These are phyloP conservation scores for Philypnodon macrostomus DNA, from an alignment of 2,797 vertebrate species.

Conservation along the genomic window DNA sequence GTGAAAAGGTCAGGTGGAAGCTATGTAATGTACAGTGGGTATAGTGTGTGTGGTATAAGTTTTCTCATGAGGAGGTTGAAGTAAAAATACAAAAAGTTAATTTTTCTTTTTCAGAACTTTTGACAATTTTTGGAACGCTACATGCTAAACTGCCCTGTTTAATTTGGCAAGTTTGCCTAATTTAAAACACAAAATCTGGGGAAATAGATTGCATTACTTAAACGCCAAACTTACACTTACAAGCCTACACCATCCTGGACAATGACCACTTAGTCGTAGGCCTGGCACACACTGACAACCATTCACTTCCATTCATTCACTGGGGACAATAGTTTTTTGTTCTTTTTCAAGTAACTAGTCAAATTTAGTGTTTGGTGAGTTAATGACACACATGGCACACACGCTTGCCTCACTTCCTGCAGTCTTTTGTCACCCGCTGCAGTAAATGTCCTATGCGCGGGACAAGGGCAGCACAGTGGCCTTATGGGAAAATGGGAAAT, in stretches of 20 bases:
- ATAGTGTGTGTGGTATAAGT: constrained; percentile 30
- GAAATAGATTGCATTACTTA: too few species aligned
- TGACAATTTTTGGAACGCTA: constrained; percentile 4
- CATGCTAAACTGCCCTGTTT: constrained; percentile 14
- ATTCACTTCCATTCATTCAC: too few species aligned
- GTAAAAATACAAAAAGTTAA: constrained; percentile 20
- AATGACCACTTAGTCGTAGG: too few species aligned
- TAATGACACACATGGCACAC: constrained; percentile 46
- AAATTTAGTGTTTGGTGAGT: too few species aligned
- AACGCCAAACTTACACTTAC: too few species aligned
- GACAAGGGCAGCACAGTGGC: constrained; percentile 47
- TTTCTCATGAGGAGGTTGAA: constrained; percentile 13
- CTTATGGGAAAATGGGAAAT: constrained; percentile 78
- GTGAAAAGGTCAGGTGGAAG: constrained; percentile 26
- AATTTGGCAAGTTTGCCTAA: too few species aligned
- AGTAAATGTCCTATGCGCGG: constrained; percentile 45
- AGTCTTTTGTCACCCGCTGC: constrained; percentile 68
- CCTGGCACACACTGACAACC: too few species aligned
- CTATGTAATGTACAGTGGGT: constrained; percentile 11
- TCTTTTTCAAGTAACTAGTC: too few species aligned
- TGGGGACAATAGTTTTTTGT: too few species aligned
- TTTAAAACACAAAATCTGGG: too few species aligned
- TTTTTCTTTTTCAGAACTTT: background rate
- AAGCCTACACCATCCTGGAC: too few species aligned
- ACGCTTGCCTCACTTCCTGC: constrained; percentile 56